Percentiles rank a stretch among this genome's conserved stretches.
phyloP scores from a whole-genome alignment of 2,888 invertebrate genomes.

The Oegoconia quadripuncta region DNA sequence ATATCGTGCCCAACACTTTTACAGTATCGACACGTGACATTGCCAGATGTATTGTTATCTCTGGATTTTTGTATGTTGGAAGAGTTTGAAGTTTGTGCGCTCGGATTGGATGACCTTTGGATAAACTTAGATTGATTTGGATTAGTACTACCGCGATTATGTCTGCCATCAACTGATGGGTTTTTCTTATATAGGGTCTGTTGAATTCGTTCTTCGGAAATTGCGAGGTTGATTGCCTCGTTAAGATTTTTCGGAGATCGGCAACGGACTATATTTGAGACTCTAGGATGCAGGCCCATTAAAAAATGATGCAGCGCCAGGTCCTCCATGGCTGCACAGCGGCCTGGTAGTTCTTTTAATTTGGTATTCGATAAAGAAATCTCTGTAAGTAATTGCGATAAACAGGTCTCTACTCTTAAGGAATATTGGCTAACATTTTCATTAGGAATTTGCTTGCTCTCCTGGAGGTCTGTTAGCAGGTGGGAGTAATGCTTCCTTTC shows the following conservation, averaged over 20 bases:
- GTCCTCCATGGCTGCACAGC: constrained; percentile 28
- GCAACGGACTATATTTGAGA: constrained; percentile 17
- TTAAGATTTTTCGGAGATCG: constrained; percentile 16
- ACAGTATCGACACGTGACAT: constrained; percentile 19
- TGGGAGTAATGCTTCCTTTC: constrained; percentile 27
- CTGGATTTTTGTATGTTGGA: no score
- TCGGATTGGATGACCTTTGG: no score
- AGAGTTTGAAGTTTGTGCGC: no score
- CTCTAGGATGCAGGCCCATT: constrained; percentile 13
- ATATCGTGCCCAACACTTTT: constrained; percentile 12
- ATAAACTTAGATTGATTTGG: no score
- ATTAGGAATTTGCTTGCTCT: constrained; percentile 16
- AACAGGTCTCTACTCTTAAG: constrained; percentile 22
- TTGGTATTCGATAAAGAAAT: constrained; percentile 17
- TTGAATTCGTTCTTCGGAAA: constrained; percentile 18
- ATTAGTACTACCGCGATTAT: no score
- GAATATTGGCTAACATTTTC: constrained; percentile 26
- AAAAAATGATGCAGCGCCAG: constrained; percentile 22
- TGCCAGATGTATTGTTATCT: no score
- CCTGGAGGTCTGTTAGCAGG: constrained; percentile 24
- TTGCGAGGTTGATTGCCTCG: constrained; percentile 17
- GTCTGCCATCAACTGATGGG: no score
- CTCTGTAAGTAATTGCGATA: constrained; percentile 27
- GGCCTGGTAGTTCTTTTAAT: constrained; percentile 21
- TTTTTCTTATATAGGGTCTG: no score